Evolutionary conservation across 2,113 vertebrate species (phyloP).

Genomic region (Poicephalus meyeri): DNA sequence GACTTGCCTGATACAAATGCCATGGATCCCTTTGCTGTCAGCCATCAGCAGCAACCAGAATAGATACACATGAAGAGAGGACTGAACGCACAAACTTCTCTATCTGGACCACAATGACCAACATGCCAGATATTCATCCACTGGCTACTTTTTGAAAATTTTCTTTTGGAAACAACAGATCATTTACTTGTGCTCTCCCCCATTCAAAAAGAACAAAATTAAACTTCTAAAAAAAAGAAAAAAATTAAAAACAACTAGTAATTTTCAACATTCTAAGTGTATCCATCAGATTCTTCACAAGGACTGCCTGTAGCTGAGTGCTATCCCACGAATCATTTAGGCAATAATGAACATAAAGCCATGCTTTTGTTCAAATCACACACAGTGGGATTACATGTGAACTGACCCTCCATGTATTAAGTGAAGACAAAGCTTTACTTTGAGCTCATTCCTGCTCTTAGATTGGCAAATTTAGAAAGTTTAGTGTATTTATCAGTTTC

Average conservation of each 20-base stretch:
- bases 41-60: neutral
- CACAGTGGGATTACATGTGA: neutral
- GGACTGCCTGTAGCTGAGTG: neutral
- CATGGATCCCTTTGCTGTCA: neutral
- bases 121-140: neutral
- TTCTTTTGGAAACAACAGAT: neutral
- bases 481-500: neutral
- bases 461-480: neutral
- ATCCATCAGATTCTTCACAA: neutral
- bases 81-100: neutral
- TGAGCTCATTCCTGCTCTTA: conserved; percentile 12
- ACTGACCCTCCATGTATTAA: neutral
- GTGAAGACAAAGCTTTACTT: conserved; percentile 33
- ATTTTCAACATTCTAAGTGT: neutral
- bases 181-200: neutral
- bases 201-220: neutral
- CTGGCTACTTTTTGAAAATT: neutral
- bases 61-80: neutral
- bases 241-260: neutral
- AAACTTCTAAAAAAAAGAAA: neutral
- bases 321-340: conserved; percentile 6
- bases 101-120: neutral
- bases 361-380: conserved; percentile 37
- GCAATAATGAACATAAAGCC: conserved; percentile 17
- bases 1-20: neutral